Base-by-base conservation (phyloP, 2,113 vertebrate species). In the Neoarius graeffei region DNA sequence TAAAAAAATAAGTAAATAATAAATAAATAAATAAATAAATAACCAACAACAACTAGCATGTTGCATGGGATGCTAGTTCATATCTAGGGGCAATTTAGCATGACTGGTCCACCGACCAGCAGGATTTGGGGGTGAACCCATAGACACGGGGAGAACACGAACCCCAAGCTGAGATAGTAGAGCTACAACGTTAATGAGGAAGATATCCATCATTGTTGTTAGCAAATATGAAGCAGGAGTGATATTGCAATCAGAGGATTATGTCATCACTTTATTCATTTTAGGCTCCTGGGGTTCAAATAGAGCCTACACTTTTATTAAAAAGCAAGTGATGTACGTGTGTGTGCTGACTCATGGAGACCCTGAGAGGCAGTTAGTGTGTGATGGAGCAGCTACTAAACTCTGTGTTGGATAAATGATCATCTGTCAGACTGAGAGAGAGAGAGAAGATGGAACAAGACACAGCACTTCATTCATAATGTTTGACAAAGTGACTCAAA, bases 371-470 rank as follows among this genome's bases (percentile, higher is more conserved):
- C 57, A 92, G 83, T 81, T 71, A 20, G 81, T 81, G 84, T 86
- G 83, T 84, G 87, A 73, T 42, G 79, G 74, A 81, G 60, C 81
- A 85, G 54, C 83, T 50, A 17, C 77, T 62, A 85, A 77, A 88
- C 86, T 76, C 81, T 0, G 19, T 80, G 60, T 74, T 59, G n/a
- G 52, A 85, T 91, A 91, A 92, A 86, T 89, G 87, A 94, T 93
- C 54, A 90, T 88, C 90, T 92, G 91, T 89, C 88, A 90, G 82
- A 27, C 50, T 13, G 56, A 71, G n/a, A 76, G 62, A 83, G 54
- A 69, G n/a, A n/a, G 66, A 57, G n/a, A 42, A 10, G 15, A 35
- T 59, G 27, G 14, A 35, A 20, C 20, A 19, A 56, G n/a, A 27
- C 23, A 54, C 52, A 81, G 77, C 11, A 77, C 52, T 77, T 52